Evolutionary conservation across 92 coral and sea anemone species (phyloP), one percentile per base, ranked within the genome.

Genomic region (Ricordea florida): DNA sequence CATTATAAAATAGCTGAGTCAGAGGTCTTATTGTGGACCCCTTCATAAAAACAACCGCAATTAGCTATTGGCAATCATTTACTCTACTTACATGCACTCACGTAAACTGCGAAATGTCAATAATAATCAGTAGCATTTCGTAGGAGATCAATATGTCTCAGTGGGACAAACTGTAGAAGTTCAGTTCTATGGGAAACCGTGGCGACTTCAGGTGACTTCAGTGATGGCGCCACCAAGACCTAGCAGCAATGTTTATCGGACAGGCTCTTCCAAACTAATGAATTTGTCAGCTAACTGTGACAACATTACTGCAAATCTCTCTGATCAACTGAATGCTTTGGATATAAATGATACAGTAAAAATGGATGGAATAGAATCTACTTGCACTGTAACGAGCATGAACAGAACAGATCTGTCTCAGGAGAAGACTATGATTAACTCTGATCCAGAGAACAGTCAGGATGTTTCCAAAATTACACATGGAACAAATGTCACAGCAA

Each of bases 141-240:
- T 61, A 94, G 98, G 93, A 49, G 82, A 87, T n/a, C 85, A 69
- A 34, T 82, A 46, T 52, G 72, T 91, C 31, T 85, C 30, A 27
- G 24, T 50, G 49, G 90, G 87, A 0, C 81, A 88, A 40, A 35
- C 48, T 46, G 52, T 90, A 25, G 92, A 94, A 21, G 59, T 94
- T 62, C 83, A 81, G 30, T 92, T 85, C 47, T 92, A 91, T 82
- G 98, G 98, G 3, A 87, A 88, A 70, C 62, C 36, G 56, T 79
- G 90, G 10, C 88, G 86, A 7, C 85, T 94, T 25, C 66, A 63
- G 55, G 94, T 94, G 10, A 61, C 70, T 3, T 46, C 46, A n/a
- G 18, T 73, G 1, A 59, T 20, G 16, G 80, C 69, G 44, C 45
- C 70, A 31, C 9, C 29, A 11, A 13, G 3, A 18, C 5, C 5